Evolutionary conservation across 2,797 vertebrate genomes (phyloP), one percentile per base, ranked within the genome.

Genomic region (Orientallactaga sibirica): DNA sequence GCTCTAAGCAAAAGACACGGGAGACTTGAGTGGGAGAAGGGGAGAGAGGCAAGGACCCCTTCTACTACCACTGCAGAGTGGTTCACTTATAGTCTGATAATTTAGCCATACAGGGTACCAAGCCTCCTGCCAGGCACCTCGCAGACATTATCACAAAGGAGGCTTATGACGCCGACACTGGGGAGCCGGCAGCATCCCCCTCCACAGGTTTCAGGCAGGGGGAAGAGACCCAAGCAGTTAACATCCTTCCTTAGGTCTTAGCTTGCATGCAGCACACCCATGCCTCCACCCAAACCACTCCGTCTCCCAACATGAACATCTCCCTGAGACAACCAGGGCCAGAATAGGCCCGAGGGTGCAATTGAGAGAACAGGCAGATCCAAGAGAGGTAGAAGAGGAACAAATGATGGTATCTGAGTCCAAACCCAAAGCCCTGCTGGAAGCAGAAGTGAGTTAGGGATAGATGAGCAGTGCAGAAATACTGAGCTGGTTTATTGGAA

Each of bases 201-300:
- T 9, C 58, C 68, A 14, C 2, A 0, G 11, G 48, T 83, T 73
- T 48, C 41, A 86, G 73, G 41, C 67, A 24, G 10, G 94, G 77
- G 33, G 52, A 76, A 70, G 20, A 75, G 77, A 73, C n/a, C n/a
- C 7, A 16, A 73, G n/a, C 7, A 29, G 9, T 55, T 71, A 52
- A 25, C 7, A 55, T 62, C 91, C 90, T 82, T 64, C 79, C 74
- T 62, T 24, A n/a, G n/a, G 73, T 86, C 93, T 61, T 70, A 52
- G 79, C 33, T 29, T 55, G 76, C 37, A 20, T 48, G 55, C 3
- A 27, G 62, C 71, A 83, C 24, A 70, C 48, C 71, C n/a, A 15
- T 24, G 12, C 37, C 88, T 58, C 14, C 7, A 25, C 22, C 71
- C 41, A 27, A 0, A 16, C 75, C 92, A 85, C 74, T 71, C 48